These are phyloP conservation scores for Palaemon carinicauda DNA, from an alignment of 1,140 invertebrate species.

Conservation along the genomic window DNA sequence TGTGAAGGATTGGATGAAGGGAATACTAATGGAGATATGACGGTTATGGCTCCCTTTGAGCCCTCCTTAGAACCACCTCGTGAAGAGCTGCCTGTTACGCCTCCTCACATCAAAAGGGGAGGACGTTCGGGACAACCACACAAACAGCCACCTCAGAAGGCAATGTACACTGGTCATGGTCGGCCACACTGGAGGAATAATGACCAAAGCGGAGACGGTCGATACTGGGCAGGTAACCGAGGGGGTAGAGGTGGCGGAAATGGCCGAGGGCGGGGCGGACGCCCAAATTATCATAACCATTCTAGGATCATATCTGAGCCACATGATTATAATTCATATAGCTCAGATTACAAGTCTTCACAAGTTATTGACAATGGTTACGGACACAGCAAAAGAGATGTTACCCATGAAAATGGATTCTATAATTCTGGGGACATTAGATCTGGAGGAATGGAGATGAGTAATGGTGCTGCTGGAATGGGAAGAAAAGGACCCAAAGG, in stretches of 20 bases:
- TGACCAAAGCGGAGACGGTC: constrained; percentile 6
- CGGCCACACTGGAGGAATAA: constrained; percentile 25
- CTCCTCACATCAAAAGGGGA: not conserved
- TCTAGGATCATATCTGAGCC: constrained; percentile 30
- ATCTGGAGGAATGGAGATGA: not conserved
- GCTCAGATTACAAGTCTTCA: not conserved
- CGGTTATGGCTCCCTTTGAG: not conserved
- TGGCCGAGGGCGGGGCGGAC: constrained; percentile 7
- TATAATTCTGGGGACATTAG: not conserved
- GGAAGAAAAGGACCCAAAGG: constrained; percentile 25
- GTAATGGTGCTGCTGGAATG: constrained; percentile 5
- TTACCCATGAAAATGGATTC: constrained; percentile 22
- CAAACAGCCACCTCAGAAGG: not conserved
- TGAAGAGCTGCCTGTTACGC: not conserved
- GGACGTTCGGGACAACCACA: constrained; percentile 1
- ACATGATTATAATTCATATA: not conserved
- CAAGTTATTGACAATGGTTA: constrained; percentile 1
- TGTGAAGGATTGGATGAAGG: constrained; percentile 40
- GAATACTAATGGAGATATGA: not conserved
- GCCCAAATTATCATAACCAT: not conserved
- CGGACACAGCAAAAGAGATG: not conserved
- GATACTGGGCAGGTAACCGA: constrained; percentile 28
- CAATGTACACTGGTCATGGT: not conserved
- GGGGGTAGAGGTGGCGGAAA: constrained; percentile 27
- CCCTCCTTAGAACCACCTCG: not conserved